Base-by-base conservation (phyloP, 2,888 invertebrate genomes). In the Ennomos erosarius region DNA sequence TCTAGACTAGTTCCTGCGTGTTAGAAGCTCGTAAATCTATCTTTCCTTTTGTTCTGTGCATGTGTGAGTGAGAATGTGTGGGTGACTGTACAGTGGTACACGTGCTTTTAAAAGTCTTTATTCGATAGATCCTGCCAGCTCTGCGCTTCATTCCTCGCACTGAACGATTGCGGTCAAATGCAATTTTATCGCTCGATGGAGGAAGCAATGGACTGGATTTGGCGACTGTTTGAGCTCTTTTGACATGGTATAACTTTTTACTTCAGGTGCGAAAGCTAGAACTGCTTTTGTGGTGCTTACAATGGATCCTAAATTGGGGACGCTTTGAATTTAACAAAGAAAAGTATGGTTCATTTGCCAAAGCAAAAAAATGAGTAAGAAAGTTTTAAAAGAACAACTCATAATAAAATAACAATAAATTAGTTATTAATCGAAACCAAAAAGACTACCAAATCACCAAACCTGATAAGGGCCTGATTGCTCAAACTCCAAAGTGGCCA, bases 111-210 rank as follows among this genome's bases (percentile, higher is more conserved):
- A 26, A 26, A 26, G 26, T 26, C 26, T 26, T 6, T 26, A 13
- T n/a, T 43, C 26, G n/a, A 26, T 39, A 10, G 50, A 35, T 42
- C 8, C 16, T 43, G 42, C 42, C 9, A 36, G 42, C 42, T 6
- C 26, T 6, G 38, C 43, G 37, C 16, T 37, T 13, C 35, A 26
- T 34, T 12, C 43, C 10, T 9, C 11, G 35, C 36, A 36, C 12
- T 10, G 26, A 26, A 33, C n/a, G 12, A 26, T 26, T 26, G 33
- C 33, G 52, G 52, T 52, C 37, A 33, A 39, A 45, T 45, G 45
- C 45, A 34, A 45, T 53, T 45, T 53, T 45, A 53, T 45, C 45
- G n/a, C 39, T 35, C 13, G 45, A 35, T 13, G 45, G 38, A 45
- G 53, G 10, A 47, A 45, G 26, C 38, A 45, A 53, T 45, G 53